Base-by-base conservation (phyloP, 2,113 vertebrate genomes). In the Rhadina sibilatrix region DNA sequence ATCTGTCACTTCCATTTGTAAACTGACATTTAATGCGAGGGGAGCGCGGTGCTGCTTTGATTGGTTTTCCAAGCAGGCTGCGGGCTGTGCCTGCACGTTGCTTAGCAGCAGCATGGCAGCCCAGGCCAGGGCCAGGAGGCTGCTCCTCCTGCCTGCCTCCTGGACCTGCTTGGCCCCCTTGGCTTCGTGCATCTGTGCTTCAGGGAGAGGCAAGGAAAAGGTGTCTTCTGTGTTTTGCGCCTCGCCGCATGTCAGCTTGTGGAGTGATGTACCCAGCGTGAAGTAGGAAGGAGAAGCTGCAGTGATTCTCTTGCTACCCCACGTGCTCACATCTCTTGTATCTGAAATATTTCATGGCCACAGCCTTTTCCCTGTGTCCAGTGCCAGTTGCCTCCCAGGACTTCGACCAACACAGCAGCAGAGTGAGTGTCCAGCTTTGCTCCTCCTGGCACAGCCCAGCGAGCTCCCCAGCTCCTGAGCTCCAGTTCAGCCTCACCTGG, bases 381-480 rank as follows among this genome's bases (percentile, higher is more conserved):
- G 46, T 0, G 3, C 66, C 44, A 44, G 61, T 17, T 70, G 25
- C 14, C 38, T 31, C n/a, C 70, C 27, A 7, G 71, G 83, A 14
- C 37, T 30, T 16, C 33, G 1, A 2, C 23, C 25, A 23, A 4
- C 78, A 6, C 20, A 11, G 2, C 57, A 83, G 49, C 1, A 1
- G 12, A 50, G 8, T 0, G 24, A 50, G 22, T 0, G 3, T 49
- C 53, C 66, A 0, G 0, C 47, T 65, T 23, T 2, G 2, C 64
- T 74, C 33, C 25, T 68, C n/a, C 53, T 0, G 0, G 59, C 46
- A 0, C 38, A 33, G 59, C 33, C 0, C 0, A 33, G 81, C 0
- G 1, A 54, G 65, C 53, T 16, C 75, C 9, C 5, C 53, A 12
- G 50, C 17, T 38, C 33, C 90, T 28, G 53, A 80, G 78, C 47